Evolutionary conservation across 2,888 invertebrate genomes (phyloP), one percentile per base, ranked within the genome.

Genomic region (Silvanus unidentatus): DNA sequence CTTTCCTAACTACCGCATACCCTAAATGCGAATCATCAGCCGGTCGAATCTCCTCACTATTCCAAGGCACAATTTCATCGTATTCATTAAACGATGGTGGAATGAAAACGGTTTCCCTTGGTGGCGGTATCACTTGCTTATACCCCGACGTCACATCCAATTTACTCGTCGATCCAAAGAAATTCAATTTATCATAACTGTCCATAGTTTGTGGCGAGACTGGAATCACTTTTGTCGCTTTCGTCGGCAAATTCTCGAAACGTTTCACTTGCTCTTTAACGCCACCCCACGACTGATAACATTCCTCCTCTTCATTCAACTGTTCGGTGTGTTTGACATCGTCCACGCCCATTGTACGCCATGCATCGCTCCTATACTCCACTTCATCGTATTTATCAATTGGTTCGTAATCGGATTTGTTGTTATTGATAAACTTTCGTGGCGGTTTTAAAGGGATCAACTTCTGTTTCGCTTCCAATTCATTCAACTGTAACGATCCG

Each of bases 21-120:
- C 89, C 88, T 54, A 84, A 76, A 70, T 86, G 85, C 47, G 86
- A 87, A 63, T 89, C 88, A 65, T 89, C 88, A 35, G 87, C 87
- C 55, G 84, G 71, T 56, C 88, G 77, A 34, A 82, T 82, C 35
- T 84, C 75, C 57, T 84, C 81, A 74, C 84, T 81, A 41, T 70
- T 67, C 1, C 75, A 74, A 10, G 63, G 58, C 47, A 73, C 72
- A 42, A 88, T 86, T 61, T 86, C 79, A 66, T 88, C 88, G 64
- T 88, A 88, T 67, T 87, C 86, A 67, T 84, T 86, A 73, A 82
- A 81, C 12, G 64, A 59, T 6, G 65, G 64, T 8, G 63, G 58
- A 43, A 53, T 5, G 57, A 50, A 15, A 22, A 41, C 36, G 36
- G 54, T 28, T 47, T 43, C 49, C 13, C 52, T 39, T 14, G 66